Base-by-base conservation (phyloP, 37 sponge, comb jelly and placozoan genomes). In the Eunapius fragilis region DNA sequence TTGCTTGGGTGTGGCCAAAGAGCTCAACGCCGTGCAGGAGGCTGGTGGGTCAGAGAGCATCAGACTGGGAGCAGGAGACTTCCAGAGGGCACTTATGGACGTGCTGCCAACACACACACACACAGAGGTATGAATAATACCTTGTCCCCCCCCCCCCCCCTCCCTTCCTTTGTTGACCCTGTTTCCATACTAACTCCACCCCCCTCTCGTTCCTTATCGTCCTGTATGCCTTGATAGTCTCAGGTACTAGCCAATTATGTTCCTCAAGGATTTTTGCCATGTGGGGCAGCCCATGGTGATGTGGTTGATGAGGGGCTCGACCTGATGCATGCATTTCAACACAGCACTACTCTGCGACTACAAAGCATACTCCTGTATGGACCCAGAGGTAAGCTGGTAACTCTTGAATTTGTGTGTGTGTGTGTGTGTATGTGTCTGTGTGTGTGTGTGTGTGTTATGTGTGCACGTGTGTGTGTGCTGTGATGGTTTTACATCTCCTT, bases 61-160 rank as follows among this genome's bases (percentile, higher is more conserved):
- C 7, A 3, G 78, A 22, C 76, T 91, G 69, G 84, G 83, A 28
- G 33, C 58, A 2, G 31, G 45, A 5, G 88, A 91, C 87, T 91
- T 91, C 45, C 47, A 78, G 33, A 31, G 75, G 25, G 84, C 92
- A 11, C 41, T 91, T 0, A 23, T 23, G 25, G 26, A 72, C 7
- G 35, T 87, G 30, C 58, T 48, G 12, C 92, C 92, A 31, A 84
- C 92, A 12, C 87, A 91, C 84, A 91, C 92, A 25, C 88, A 87
- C 75, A 84, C 92, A 0, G 80, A 87, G 81, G 76, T 80, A 17
- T 6, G 71, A 38, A 31, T 26, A 25, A n/a, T n/a, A n/a, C n/a
- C n/a, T n/a, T 76, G 17, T 76, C 19, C 2, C 11, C 32, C n/a
- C n/a, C n/a, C n/a, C n/a, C n/a, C n/a, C n/a, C n/a, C n/a, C n/a